Evolutionary conservation across 1,140 invertebrate genomes (phyloP).

Genomic region (Heliconius hewitsoni): DNA sequence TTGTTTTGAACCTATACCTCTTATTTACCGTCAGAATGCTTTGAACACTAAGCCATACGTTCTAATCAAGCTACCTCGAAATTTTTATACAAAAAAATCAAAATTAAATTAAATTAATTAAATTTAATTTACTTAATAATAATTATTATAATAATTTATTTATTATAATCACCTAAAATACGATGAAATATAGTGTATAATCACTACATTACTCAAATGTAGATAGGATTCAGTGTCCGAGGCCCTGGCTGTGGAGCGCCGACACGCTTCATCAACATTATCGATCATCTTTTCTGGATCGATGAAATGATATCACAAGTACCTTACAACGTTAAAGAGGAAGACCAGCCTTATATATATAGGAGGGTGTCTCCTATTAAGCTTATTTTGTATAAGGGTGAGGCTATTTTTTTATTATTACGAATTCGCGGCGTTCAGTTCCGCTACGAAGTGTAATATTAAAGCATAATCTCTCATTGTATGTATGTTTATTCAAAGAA

Average conservation of each 20-base stretch:
- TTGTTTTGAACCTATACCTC: too few species aligned
- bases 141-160: too few species aligned
- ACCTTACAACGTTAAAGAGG: conserved; percentile 19
- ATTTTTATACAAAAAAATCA: too few species aligned
- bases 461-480: too few species aligned
- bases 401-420: too few species aligned
- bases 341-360: conserved; percentile 37
- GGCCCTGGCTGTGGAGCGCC: conserved; percentile 59
- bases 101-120: too few species aligned
- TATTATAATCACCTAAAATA: too few species aligned
- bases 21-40: too few species aligned
- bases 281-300: conserved; percentile 55
- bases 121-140: too few species aligned
- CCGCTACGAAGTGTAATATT: not conserved
- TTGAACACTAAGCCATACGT: too few species aligned
- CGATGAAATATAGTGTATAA: not conserved
- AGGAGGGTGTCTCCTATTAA: conserved; percentile 47
- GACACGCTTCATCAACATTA: conserved; percentile 53
- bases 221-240: conserved; percentile 56
- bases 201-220: not conserved
- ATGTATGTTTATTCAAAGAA: too few species aligned
- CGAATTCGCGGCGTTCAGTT: not conserved
- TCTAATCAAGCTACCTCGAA: too few species aligned
- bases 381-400: conserved; percentile 53
- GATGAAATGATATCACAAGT: conserved; percentile 45